A percentile compares a stretch with the other conserved stretches of the same genome.
phyloP scores from a whole-genome alignment of 1,140 invertebrate genomes.

The Psix sp. region DNA sequence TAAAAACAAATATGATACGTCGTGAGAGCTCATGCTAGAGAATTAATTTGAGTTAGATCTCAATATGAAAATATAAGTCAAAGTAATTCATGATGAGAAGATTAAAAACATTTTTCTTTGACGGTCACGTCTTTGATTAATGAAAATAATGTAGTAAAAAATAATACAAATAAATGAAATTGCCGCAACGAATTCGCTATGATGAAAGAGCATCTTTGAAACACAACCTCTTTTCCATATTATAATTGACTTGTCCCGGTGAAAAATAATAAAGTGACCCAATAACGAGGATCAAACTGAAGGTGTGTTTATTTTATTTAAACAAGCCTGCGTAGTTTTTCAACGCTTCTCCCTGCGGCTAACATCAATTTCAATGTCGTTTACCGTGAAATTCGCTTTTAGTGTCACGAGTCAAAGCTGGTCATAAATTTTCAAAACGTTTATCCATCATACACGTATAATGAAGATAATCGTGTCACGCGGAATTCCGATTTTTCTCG shows the following conservation, averaged over 20 bases:
- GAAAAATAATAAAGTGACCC: neutral
- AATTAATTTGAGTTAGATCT: constrained; percentile 44
- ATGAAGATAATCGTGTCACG: constrained; percentile 43
- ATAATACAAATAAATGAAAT: too few relatives aligned
- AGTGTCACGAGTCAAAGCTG: constrained; percentile 18
- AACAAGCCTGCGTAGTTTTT: constrained; percentile 5
- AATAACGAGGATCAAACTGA: constrained; percentile 2
- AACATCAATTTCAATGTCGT: constrained; percentile 28
- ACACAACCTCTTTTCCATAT: too few relatives aligned
- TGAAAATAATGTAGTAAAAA: too few relatives aligned
- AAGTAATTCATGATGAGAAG: too few relatives aligned
- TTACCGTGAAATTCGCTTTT: constrained; percentile 27
- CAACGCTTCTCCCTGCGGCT: neutral
- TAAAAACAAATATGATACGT: constrained; percentile 23
- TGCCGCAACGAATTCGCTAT: too few relatives aligned
- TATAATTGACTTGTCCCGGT: too few relatives aligned
- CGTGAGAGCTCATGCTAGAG: constrained; percentile 22
- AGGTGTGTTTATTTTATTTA: too few relatives aligned
- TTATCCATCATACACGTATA: constrained; percentile 29
- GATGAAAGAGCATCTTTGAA: too few relatives aligned
- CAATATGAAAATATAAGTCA: constrained; percentile 9
- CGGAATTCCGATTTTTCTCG: constrained; percentile 38
- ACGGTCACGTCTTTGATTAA: too few relatives aligned
- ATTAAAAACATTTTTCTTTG: too few relatives aligned
- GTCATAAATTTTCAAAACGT: constrained; percentile 31